Percentiles rank a stretch among this genome's conserved stretches.
phyloP scores from a whole-genome alignment of 2,888 invertebrate genomes.

The Acanthosepion esculentum region DNA sequence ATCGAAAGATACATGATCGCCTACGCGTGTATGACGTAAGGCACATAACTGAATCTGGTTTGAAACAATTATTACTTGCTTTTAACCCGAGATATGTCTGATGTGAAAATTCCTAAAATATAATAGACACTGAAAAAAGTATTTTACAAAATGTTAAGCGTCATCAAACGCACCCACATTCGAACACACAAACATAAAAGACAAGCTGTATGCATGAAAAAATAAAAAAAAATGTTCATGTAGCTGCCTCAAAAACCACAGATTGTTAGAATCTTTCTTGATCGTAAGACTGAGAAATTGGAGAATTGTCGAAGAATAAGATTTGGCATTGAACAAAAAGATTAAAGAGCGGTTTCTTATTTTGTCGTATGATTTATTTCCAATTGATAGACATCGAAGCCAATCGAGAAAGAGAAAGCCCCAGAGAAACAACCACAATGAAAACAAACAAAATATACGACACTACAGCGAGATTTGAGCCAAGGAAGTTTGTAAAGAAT shows the following conservation, averaged over 20 bases:
- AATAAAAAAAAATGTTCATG: neutral
- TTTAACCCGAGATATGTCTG: too few relatives aligned
- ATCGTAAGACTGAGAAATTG: neutral
- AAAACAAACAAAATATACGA: neutral
- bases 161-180: too few relatives aligned
- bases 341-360: neutral
- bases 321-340: neutral
- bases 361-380: slow-evolving; percentile 9
- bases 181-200: neutral
- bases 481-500: neutral
- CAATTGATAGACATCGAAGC: neutral
- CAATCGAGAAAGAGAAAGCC: neutral
- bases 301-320: slow-evolving; percentile 12
- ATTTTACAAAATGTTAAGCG: too few relatives aligned
- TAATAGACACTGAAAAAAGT: too few relatives aligned
- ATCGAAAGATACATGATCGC: too few relatives aligned
- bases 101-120: too few relatives aligned
- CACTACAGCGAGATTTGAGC: neutral
- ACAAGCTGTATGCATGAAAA: neutral
- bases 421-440: neutral
- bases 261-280: neutral
- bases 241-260: neutral
- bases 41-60: too few relatives aligned
- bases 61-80: too few relatives aligned
- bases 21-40: too few relatives aligned